phyloP scores from a whole-genome alignment of 2,113 vertebrate species.

The Phaethornis superciliosus region DNA sequence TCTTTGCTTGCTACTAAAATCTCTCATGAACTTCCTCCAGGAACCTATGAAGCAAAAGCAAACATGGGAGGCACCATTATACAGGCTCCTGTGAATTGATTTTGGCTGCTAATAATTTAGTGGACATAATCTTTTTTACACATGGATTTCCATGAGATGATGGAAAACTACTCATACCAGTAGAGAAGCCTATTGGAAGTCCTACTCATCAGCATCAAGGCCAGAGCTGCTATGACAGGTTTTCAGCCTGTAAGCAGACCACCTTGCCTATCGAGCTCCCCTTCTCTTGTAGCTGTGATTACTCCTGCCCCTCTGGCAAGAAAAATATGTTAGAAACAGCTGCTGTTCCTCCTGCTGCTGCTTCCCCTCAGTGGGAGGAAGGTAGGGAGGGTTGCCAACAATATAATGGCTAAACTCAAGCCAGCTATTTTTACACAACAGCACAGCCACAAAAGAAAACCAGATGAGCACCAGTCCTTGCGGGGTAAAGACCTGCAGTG shows the following conservation, averaged over 20 bases:
- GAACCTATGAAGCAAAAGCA: background rate
- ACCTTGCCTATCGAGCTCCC: background rate
- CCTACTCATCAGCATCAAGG: background rate
- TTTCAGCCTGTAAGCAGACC: background rate
- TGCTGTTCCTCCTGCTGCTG: constrained; percentile 43
- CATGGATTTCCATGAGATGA: background rate
- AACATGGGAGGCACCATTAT: background rate
- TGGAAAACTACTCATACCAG: background rate
- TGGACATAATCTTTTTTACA: background rate
- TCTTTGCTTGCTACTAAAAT: background rate
- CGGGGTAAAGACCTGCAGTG: background rate
- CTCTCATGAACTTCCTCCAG: background rate
- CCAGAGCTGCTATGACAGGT: background rate
- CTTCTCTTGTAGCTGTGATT: background rate
- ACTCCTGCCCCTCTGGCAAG: constrained; percentile 41
- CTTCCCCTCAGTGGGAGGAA: constrained; percentile 8
- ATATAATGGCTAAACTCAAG: background rate
- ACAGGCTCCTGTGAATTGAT: background rate
- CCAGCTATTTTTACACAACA: constrained; percentile 32
- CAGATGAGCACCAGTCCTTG: background rate
- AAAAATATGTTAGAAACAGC: constrained; percentile 48
- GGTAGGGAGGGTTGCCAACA: constrained; percentile 42
- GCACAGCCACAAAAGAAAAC: background rate
- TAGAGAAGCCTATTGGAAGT: background rate
- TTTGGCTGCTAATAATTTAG: background rate